phyloP scores from a whole-genome alignment of 1,140 invertebrate species.

The Drosophila sucinea region DNA sequence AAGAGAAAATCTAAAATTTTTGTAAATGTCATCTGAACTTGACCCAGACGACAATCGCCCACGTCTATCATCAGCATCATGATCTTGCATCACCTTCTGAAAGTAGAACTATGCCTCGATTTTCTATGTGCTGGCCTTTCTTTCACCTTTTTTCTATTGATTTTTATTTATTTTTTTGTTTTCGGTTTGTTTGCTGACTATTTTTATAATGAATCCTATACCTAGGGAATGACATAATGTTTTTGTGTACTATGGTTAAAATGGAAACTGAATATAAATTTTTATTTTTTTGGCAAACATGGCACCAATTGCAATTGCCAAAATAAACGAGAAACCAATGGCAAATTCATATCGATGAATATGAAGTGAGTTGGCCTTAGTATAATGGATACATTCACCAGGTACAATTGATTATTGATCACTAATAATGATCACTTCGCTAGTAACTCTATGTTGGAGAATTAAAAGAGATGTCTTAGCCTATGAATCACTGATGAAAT shows the following conservation, averaged over 20 bases:
- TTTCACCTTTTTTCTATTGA: constrained; percentile 40
- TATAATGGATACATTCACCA: neutral
- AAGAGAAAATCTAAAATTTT: constrained; percentile 32
- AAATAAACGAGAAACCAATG: constrained; percentile 44
- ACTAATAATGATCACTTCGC: no score
- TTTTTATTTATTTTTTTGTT: constrained; percentile 16
- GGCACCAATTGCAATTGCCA: constrained; percentile 57
- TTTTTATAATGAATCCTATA: constrained; percentile 23
- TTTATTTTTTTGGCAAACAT: constrained; percentile 51
- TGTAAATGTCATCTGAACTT: constrained; percentile 68
- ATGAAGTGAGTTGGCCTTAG: constrained; percentile 21
- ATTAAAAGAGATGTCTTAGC: no score
- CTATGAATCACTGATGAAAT: no score
- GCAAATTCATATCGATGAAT: constrained; percentile 58
- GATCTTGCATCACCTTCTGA: constrained; percentile 51
- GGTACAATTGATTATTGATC: neutral
- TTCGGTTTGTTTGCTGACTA: constrained; percentile 37
- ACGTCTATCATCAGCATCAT: constrained; percentile 38
- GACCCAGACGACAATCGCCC: constrained; percentile 63
- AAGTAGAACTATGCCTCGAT: constrained; percentile 52
- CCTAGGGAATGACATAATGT: constrained; percentile 57
- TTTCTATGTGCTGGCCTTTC: constrained; percentile 23
- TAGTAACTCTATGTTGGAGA: no score
- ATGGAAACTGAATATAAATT: constrained; percentile 49
- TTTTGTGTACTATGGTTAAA: constrained; percentile 21